phyloP scores from a whole-genome alignment of 1,140 invertebrate genomes.

The Trichoplusia ni region DNA sequence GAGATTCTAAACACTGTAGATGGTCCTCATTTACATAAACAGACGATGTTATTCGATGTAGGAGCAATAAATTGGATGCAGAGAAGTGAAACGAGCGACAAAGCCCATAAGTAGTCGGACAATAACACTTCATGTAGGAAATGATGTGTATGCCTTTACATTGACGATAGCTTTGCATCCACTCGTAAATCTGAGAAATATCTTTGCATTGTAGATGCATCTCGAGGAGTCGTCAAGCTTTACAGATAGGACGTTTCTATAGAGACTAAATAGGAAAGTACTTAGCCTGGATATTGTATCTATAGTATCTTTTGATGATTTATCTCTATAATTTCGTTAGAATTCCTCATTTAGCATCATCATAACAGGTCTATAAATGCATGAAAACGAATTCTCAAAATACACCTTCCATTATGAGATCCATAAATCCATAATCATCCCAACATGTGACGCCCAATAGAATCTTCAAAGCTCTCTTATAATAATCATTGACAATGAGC shows the following conservation, averaged over 20 bases:
- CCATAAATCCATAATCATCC: too few species aligned
- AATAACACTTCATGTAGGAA: constrained; percentile 28
- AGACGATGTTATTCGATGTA: constrained; percentile 26
- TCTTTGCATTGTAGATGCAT: neutral
- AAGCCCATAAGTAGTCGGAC: constrained; percentile 27
- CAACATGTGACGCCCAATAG: neutral
- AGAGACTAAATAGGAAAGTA: too few species aligned
- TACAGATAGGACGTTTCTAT: too few species aligned
- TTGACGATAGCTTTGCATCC: constrained; percentile 1
- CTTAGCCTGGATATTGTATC: too few species aligned
- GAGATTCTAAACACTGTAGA: constrained; percentile 30
- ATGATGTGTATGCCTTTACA: constrained; percentile 17
- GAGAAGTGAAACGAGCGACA: constrained; percentile 30
- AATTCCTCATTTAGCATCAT: neutral
- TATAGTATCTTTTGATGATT: too few species aligned
- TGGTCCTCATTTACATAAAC: constrained; percentile 30
- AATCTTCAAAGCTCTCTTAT: constrained; percentile 14
- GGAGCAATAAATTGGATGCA: constrained; percentile 31
- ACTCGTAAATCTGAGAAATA: constrained; percentile 2
- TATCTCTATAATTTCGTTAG: too few species aligned
- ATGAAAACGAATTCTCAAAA: too few species aligned
- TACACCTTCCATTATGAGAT: too few species aligned
- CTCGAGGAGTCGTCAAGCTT: too few species aligned
- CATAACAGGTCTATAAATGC: too few species aligned
- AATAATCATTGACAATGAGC: constrained; percentile 15